phyloP scores from a whole-genome alignment of 1,140 invertebrate species.

The Cydia splendana region DNA sequence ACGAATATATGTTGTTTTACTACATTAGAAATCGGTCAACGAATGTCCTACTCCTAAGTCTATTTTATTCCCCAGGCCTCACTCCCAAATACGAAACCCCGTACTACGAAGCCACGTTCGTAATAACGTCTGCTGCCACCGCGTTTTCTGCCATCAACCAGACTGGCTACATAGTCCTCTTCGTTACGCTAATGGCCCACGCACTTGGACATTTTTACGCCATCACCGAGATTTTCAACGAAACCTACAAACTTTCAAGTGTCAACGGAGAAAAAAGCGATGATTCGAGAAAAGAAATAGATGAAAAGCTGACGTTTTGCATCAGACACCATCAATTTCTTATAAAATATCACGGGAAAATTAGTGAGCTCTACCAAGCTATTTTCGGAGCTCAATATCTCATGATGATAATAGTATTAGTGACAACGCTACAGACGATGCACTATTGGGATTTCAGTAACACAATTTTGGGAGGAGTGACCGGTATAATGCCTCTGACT shows the following conservation, averaged over 20 bases:
- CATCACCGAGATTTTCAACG: conserved; percentile 46
- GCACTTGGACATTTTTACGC: conserved; percentile 50
- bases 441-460: conserved; percentile 46
- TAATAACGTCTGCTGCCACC: conserved; percentile 42
- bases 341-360: conserved; percentile 42
- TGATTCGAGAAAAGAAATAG: conserved; percentile 29
- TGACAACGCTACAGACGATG: conserved; percentile 51
- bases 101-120: conserved; percentile 46
- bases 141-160: conserved; percentile 51
- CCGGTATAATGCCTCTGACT: conserved; percentile 46
- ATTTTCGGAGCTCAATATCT: conserved; percentile 50
- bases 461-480: conserved; percentile 47
- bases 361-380: conserved; percentile 42
- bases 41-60: background rate
- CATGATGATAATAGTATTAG: conserved; percentile 49
- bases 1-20: too few species aligned
- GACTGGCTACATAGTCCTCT: conserved; percentile 50
- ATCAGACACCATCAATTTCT: conserved; percentile 48
- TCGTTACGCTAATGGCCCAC: conserved; percentile 45
- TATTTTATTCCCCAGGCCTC: conserved; percentile 42
- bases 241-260: conserved; percentile 11
- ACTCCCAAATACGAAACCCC: conserved; percentile 47
- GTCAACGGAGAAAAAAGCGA: conserved; percentile 11
- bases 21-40: too few species aligned
- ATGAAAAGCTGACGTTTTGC: conserved; percentile 43